These are phyloP conservation scores for Megamerina dolium DNA, from an alignment of 2,888 invertebrate species.

Conservation along the genomic window DNA sequence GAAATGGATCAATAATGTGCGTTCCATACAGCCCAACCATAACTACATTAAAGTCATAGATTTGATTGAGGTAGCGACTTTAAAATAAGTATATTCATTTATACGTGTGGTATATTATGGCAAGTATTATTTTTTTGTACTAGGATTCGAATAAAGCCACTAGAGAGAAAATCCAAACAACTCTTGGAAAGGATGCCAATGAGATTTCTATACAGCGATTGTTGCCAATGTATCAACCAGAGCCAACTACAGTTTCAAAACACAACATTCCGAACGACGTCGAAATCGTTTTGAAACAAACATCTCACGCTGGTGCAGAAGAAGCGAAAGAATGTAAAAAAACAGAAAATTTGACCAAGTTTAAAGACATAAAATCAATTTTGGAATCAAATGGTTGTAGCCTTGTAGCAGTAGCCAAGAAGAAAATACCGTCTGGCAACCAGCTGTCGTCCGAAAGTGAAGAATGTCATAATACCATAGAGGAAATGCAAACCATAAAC, in stretches of 20 bases:
- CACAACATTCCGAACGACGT: too few relatives aligned
- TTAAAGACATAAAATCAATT: constrained; percentile 27
- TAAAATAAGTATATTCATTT: not conserved
- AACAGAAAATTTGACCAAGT: constrained; percentile 6
- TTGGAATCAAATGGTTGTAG: constrained; percentile 32
- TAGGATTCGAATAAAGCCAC: constrained; percentile 18
- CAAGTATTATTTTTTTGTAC: not conserved
- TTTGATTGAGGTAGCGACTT: constrained; percentile 32
- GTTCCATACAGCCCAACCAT: constrained; percentile 30
- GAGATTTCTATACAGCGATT: constrained; percentile 7
- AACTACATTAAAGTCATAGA: constrained; percentile 32
- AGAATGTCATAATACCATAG: too few relatives aligned
- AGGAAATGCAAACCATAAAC: too few relatives aligned
- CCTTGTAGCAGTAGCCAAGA: constrained; percentile 8
- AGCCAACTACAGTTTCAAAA: constrained; percentile 5
- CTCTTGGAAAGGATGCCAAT: constrained; percentile 15
- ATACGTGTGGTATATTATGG: not conserved
- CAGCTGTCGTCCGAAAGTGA: too few relatives aligned
- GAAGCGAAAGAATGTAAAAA: too few relatives aligned
- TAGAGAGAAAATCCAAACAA: constrained; percentile 17
- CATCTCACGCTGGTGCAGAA: too few relatives aligned
- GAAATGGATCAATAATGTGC: constrained; percentile 32
- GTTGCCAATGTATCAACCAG: constrained; percentile 8
- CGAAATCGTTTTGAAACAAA: too few relatives aligned
- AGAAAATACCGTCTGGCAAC: too few relatives aligned